Base-by-base conservation (phyloP, 2,888 invertebrate species). In the Spilarctia lutea region DNA sequence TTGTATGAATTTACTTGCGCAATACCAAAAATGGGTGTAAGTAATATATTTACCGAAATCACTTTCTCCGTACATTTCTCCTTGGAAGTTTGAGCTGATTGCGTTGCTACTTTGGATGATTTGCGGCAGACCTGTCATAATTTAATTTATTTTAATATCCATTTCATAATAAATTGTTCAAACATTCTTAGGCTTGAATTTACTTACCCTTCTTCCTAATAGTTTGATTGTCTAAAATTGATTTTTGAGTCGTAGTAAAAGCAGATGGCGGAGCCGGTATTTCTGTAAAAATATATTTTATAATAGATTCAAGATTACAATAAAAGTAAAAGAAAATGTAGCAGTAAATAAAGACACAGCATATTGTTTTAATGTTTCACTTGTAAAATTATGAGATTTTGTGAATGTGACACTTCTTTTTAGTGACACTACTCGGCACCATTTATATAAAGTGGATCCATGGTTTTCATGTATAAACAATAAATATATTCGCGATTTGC, bases 251-350 rank as follows among this genome's bases (percentile, higher is more conserved):
- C 2, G 98, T 97, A 73, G 97, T 97, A 82, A 96, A 96, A n/a
- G 97, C 96, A 2, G 98, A 98, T 10, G 98, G 98, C 4, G 98
- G 98, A 8, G 98, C 97, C 42, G 98, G 98, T 93, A 98, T 98
- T 97, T 98, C 98, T 98, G 96, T 79, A 94, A 95, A n/a, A 70
- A 71, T 60, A 35, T n/a, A 48, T 33, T 1, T 10, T 27, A 60
- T 13, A 35, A 35, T n/a, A n/a, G n/a, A n/a, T n/a, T n/a, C n/a
- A n/a, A 35, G 3, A 35, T 35, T 35, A 35, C 35, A 11, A 56
- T n/a, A n/a, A 56, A n/a, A n/a, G n/a, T n/a, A 13, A 3, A 60
- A 56, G 24, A 56, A 56, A n/a, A 20, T 20, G 20, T 20, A 20
- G 52, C 1, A 20, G 7, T 52, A 0, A 52, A 52, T 0, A 52